These are phyloP conservation scores for Crambe crambe DNA, from an alignment of 37 sponge, comb jelly and placozoan genomes.

Conservation along the genomic window DNA sequence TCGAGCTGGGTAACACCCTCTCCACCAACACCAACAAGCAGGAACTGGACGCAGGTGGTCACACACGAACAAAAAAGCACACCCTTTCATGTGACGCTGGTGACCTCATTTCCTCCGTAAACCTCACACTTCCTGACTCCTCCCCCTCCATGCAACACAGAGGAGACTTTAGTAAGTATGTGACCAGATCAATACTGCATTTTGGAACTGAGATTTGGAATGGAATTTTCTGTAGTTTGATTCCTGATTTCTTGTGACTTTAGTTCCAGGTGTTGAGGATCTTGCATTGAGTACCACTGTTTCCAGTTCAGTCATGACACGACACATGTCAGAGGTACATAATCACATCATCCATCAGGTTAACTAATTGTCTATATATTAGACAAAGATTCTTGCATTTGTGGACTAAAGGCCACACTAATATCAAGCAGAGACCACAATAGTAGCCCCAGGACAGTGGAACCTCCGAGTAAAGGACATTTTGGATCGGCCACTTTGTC, in stretches of 20 bases:
- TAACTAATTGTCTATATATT: too few species aligned
- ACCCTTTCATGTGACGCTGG: slow-evolving; percentile 19
- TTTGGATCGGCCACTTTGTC: too few species aligned
- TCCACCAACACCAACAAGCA: not conserved
- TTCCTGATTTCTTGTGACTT: not conserved
- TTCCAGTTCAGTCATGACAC: not conserved
- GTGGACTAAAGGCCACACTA: too few species aligned
- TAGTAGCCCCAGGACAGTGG: too few species aligned
- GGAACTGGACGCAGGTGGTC: not conserved
- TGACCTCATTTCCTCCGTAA: slow-evolving; percentile 35
- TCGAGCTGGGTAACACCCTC: slow-evolving; percentile 42
- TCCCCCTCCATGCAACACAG: not conserved
- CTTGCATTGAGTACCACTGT: not conserved
- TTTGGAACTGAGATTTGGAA: not conserved
- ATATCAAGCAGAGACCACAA: too few species aligned
- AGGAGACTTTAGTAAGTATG: slow-evolving; percentile 23
- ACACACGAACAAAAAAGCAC: not conserved
- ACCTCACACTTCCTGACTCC: not conserved
- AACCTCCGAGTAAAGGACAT: too few species aligned
- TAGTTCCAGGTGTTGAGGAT: slow-evolving; percentile 18
- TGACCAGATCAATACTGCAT: not conserved
- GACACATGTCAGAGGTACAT: not conserved
- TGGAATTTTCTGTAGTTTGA: not conserved
- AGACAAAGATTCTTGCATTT: too few species aligned
- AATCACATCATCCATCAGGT: too few species aligned